Base-by-base conservation (phyloP, 2,113 vertebrate genomes). In the Istiophorus platypterus region DNA sequence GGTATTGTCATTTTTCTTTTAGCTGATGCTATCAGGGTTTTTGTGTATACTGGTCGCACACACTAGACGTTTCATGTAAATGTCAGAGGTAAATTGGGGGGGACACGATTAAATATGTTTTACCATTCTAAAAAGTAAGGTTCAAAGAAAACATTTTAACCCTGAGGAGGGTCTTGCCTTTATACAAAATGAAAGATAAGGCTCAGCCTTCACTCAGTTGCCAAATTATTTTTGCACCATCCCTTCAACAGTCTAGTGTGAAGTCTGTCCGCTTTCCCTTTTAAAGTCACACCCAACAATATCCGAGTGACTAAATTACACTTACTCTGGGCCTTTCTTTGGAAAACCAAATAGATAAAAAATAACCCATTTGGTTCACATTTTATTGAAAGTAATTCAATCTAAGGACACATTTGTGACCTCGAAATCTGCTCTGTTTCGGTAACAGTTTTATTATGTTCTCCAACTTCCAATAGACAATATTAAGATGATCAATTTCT, bases 111-210 rank as follows among this genome's bases (percentile, higher is more conserved):
- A 27, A 39, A 45, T n/a, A 22, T 61, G 27, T 24, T 5, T 31
- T 49, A 39, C 24, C 18, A 62, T 18, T 77, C 29, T 69, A 39
- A 62, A 12, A 2, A 65, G 2, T 4, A 24, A 12, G 39, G 51
- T 66, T 61, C 45, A 68, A 56, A 39, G 56, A 29, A 58, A 84
- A 27, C 17, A 69, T 41, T 26, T 27, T 51, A 61, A 42, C n/a
- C n/a, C 27, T 26, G 37, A 26, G 39, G 57, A 22, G 18, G 13
- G n/a, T 1, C 4, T 24, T 37, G 22, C 2, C 4, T n/a, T n/a
- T 24, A n/a, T 24, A 54, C 22, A 54, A 37, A 68, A 12, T 51
- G 12, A 69, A 20, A 69, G 11, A 62, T 68, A 20, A 41, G 22
- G 20, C 56, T 64, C 31, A 57, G 39, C n/a, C 56, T 31, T 2